phyloP scores from a whole-genome alignment of 2,113 vertebrate species.

The Emydocephalus ijimae region DNA sequence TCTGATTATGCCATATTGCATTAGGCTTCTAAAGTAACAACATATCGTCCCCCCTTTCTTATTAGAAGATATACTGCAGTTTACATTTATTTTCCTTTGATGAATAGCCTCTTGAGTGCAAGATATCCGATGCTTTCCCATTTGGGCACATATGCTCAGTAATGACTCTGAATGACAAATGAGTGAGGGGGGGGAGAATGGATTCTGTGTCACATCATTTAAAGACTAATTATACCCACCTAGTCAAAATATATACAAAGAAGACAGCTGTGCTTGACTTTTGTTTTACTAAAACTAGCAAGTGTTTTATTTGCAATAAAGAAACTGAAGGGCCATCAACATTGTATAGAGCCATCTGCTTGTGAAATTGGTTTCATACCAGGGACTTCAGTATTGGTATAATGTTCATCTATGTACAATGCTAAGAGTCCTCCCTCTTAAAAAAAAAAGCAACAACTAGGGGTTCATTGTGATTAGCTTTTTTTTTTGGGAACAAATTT shows the following conservation, averaged over 20 bases:
- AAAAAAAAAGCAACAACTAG: conserved; percentile 11
- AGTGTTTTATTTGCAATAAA: conserved; percentile 74
- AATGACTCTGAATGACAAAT: conserved; percentile 55
- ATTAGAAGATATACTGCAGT: conserved; percentile 42
- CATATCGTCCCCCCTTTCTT: conserved; percentile 34
- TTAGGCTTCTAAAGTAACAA: conserved; percentile 45
- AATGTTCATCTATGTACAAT: conserved; percentile 48
- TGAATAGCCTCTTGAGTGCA: conserved; percentile 40
- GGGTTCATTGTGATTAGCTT: conserved; percentile 44
- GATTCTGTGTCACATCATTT: conserved; percentile 55
- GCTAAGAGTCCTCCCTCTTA: conserved; percentile 20
- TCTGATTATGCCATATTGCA: conserved; percentile 55
- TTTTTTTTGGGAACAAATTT: no score
- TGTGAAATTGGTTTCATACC: conserved; percentile 68
- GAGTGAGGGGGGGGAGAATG: conserved; percentile 1
- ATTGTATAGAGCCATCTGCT: conserved; percentile 71
- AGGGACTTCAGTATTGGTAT: conserved; percentile 58
- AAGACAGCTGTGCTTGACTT: conserved; percentile 71
- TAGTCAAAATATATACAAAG: conserved; percentile 65
- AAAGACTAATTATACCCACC: conserved; percentile 60
- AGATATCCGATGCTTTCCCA: conserved; percentile 36
- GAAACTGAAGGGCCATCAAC: conserved; percentile 73
- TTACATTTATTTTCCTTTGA: conserved; percentile 47
- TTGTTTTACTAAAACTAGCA: conserved; percentile 71
- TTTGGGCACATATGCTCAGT: conserved; percentile 55